Conservation (phyloP, 2,113 vertebrate species). For the Candoia aspera region DNA sequence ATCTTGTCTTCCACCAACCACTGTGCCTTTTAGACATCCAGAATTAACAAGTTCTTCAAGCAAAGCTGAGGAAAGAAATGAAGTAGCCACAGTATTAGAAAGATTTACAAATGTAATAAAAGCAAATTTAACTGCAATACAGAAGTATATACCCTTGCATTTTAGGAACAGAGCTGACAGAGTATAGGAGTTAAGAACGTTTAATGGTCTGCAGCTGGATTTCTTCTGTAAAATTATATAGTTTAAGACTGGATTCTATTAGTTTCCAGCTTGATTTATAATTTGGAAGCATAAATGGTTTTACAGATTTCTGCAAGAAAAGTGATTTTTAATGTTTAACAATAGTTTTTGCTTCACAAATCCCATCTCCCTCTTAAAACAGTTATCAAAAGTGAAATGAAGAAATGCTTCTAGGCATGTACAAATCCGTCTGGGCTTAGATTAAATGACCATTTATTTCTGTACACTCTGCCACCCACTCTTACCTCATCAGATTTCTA, state of each 20-base stretch:
- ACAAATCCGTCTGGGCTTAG: neutral
- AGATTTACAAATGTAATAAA: neutral
- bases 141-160: neutral
- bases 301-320: neutral
- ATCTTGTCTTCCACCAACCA: slow-evolving; percentile 93
- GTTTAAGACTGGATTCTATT: neutral
- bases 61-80: slow-evolving; percentile 77
- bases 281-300: neutral
- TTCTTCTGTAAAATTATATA: neutral
- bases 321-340: neutral
- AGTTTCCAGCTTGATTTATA: neutral
- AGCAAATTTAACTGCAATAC: neutral
- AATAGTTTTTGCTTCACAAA: neutral
- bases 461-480: neutral
- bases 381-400: neutral
- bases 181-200: neutral
- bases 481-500: neutral
- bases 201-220: neutral
- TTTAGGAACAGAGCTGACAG: neutral
- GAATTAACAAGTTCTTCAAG: slow-evolving; percentile 88
- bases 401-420: neutral
- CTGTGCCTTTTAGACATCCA: slow-evolving; percentile 87
- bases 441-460: neutral
- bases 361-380: neutral
- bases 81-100: slow-evolving; percentile 20